Conservation (phyloP, 2,888 invertebrate species). For the Meganola albula region DNA sequence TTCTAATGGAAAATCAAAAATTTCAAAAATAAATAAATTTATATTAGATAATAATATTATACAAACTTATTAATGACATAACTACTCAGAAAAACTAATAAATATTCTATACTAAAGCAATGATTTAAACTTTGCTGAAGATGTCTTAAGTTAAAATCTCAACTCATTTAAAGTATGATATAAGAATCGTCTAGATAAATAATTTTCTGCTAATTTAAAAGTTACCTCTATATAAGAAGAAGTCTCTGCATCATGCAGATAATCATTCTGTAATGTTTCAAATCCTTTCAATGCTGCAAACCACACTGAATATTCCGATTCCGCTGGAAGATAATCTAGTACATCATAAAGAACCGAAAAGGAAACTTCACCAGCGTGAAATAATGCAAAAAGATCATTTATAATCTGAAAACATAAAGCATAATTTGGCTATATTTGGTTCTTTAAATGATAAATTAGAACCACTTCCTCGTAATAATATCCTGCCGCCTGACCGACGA, state of each 20-base stretch:
- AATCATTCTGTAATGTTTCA: slow-evolving; percentile 52
- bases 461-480: too few relatives aligned
- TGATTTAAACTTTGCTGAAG: too few relatives aligned
- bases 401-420: slow-evolving; percentile 69
- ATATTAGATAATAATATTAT: neutral
- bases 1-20: slow-evolving; percentile 26
- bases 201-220: slow-evolving; percentile 1
- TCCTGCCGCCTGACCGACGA: too few relatives aligned
- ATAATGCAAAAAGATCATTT: slow-evolving; percentile 86
- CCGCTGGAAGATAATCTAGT: slow-evolving; percentile 80
- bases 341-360: slow-evolving; percentile 79
- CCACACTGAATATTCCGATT: slow-evolving; percentile 87
- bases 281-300: slow-evolving; percentile 77
- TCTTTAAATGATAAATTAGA: too few relatives aligned
- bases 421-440: too few relatives aligned
- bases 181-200: neutral
- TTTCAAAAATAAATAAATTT: neutral
- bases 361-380: slow-evolving; percentile 76
- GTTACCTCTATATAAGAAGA: slow-evolving; percentile 47
- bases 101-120: too few relatives aligned
- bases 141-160: too few relatives aligned
- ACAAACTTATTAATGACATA: too few relatives aligned
- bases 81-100: too few relatives aligned
- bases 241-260: slow-evolving; percentile 40
- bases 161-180: too few relatives aligned